These are phyloP conservation scores for Maniola hyperantus DNA, from an alignment of 2,888 invertebrate genomes.

Conservation along the genomic window DNA sequence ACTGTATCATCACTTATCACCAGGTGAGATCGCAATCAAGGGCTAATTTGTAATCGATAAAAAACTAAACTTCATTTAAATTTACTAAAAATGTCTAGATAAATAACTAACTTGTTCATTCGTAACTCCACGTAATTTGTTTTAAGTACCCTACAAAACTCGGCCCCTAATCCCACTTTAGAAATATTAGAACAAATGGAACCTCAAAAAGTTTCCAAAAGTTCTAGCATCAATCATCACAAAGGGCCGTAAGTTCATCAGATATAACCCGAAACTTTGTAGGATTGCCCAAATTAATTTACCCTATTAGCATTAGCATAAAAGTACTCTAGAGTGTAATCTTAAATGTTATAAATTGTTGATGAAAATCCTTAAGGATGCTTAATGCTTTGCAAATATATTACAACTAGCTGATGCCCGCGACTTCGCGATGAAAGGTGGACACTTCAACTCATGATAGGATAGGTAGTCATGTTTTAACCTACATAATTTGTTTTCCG, in stretches of 20 bases:
- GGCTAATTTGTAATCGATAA: too few species aligned
- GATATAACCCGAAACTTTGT: slow-evolving; percentile 10
- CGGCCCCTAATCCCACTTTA: background rate
- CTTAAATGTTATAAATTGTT: background rate
- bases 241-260: slow-evolving; percentile 9
- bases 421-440: too few species aligned
- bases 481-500: too few species aligned
- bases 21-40: too few species aligned
- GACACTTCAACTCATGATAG: too few species aligned
- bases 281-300: slow-evolving; percentile 19
- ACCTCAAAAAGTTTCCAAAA: slow-evolving; percentile 15
- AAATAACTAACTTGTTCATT: background rate
- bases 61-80: too few species aligned
- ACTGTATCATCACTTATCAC: too few species aligned
- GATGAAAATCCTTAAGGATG: background rate
- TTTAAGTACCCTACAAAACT: background rate
- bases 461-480: too few species aligned
- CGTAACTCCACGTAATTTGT: background rate
- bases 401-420: too few species aligned
- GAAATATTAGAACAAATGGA: background rate
- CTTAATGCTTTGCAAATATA: too few species aligned
- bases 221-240: slow-evolving; percentile 18
- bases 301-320: slow-evolving; percentile 16
- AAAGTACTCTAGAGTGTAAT: slow-evolving; percentile 7
- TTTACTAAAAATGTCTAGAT: too few species aligned